Base-by-base conservation (phyloP, 2,888 invertebrate species). In the Melangyna quadrimaculata region DNA sequence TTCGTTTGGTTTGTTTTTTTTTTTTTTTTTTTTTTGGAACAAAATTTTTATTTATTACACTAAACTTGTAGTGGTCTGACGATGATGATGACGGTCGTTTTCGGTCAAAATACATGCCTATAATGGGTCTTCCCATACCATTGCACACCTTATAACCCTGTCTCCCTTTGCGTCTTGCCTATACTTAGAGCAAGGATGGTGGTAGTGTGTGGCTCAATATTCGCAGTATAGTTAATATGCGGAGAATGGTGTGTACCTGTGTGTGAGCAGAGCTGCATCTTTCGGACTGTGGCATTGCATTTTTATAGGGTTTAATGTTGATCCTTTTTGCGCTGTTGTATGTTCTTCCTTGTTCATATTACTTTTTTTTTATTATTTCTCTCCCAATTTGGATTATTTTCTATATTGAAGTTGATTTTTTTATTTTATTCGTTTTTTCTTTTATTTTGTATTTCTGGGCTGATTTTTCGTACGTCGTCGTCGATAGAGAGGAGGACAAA, bases 311-410 rank as follows among this genome's bases (percentile, higher is more conserved):
- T 87, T 74, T 87, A 84, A 83, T 87, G 83, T 87, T 87, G 80
- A 83, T 87, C 84, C 84, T 81, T 82, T 69, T 84, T 86, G 78
- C 72, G 19, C 32, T 67, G 75, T 65, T 77, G 69, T n/a, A n/a
- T 75, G 70, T 65, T 79, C 61, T 72, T 74, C 63, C 57, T 82
- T 79, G 67, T 84, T 32, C 27, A 55, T 55, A 19, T 73, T 81
- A 63, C 59, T 72, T 84, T 77, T 71, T 67, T 24, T 80, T 79
- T 80, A 87, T 79, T 80, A 63, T 79, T 74, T 69, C 73, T 69
- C 55, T 77, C 78, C 87, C 87, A 88, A 89, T 90, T 90, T 90
- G 90, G 89, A 89, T 90, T 89, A 89, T 89, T 88, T 87, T 89
- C 89, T 89, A 88, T 88, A 88, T 87, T 82, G 74, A 78, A 72